Evolutionary conservation across 2,888 invertebrate genomes (phyloP).

Genomic region (Drosophila sordidapex): DNA sequence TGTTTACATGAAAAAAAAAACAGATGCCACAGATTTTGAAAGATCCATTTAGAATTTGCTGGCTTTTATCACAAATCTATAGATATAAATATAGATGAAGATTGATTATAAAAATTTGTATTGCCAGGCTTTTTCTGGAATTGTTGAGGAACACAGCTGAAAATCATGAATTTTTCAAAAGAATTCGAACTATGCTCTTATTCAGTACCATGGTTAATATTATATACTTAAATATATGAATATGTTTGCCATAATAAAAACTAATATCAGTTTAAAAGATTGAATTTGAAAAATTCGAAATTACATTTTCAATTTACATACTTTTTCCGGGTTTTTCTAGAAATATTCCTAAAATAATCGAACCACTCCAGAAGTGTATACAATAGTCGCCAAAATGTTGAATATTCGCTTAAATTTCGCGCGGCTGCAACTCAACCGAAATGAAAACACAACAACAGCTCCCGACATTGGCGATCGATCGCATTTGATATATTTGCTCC

Average conservation of each 20-base stretch:
- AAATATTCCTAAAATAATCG: neutral
- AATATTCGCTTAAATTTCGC: constrained; percentile 11
- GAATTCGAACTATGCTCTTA: neutral
- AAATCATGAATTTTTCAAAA: neutral
- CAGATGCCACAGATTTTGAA: neutral
- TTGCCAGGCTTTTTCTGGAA: neutral
- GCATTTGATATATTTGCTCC: constrained; percentile 83
- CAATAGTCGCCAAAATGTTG: neutral
- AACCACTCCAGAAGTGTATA: neutral
- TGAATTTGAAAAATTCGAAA: too few species aligned
- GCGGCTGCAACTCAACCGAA: constrained; percentile 52
- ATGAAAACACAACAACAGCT: constrained; percentile 68
- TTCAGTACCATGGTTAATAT: neutral
- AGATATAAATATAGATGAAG: too few species aligned
- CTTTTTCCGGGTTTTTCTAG: neutral
- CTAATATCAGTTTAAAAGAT: neutral
- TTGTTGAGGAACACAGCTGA: neutral
- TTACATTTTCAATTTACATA: neutral
- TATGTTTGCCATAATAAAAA: neutral
- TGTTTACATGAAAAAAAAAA: neutral
- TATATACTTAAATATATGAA: neutral
- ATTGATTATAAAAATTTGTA: neutral
- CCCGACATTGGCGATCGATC: constrained; percentile 83
- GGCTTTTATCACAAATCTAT: neutral
- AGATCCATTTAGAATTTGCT: neutral